Conservation (phyloP, 2,888 invertebrate genomes). For the Yponomeuta evonymella region DNA sequence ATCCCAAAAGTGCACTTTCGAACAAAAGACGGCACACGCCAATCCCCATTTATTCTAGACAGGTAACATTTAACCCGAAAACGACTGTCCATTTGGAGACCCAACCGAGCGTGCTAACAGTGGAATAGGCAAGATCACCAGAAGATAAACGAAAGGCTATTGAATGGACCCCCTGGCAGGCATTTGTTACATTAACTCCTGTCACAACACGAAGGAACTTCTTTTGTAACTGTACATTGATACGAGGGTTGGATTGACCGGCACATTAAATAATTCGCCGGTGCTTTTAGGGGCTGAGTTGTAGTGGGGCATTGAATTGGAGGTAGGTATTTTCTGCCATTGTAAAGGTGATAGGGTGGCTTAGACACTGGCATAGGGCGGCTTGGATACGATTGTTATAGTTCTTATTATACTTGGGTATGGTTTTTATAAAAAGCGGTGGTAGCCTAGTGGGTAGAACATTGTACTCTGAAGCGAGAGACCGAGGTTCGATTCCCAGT, state of each 20-base stretch:
- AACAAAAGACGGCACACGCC: slow-evolving; percentile 11
- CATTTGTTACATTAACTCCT: slow-evolving; percentile 58
- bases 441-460: too few relatives aligned
- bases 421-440: too few relatives aligned
- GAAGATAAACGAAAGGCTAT: neutral
- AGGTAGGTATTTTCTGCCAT: neutral
- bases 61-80: slow-evolving; percentile 7
- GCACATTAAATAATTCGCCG: slow-evolving; percentile 7
- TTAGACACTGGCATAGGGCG: neutral
- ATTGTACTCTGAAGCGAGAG: too few relatives aligned
- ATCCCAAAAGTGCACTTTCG: neutral
- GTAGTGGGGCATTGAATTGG: slow-evolving; percentile 3
- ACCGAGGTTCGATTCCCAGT: too few relatives aligned
- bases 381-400: neutral
- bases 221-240: slow-evolving; percentile 54
- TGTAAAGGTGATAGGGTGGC: neutral
- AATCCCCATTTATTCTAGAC: slow-evolving; percentile 1
- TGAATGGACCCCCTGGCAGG: slow-evolving; percentile 13
- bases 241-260: slow-evolving; percentile 35
- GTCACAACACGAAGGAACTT: slow-evolving; percentile 58
- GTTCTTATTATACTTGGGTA: too few relatives aligned
- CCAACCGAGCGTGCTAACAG: neutral
- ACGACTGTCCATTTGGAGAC: neutral
- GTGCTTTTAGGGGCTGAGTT: slow-evolving; percentile 4
- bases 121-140: neutral